Base-by-base conservation (phyloP, 2,888 invertebrate species). In the Drosophila emarginata region DNA sequence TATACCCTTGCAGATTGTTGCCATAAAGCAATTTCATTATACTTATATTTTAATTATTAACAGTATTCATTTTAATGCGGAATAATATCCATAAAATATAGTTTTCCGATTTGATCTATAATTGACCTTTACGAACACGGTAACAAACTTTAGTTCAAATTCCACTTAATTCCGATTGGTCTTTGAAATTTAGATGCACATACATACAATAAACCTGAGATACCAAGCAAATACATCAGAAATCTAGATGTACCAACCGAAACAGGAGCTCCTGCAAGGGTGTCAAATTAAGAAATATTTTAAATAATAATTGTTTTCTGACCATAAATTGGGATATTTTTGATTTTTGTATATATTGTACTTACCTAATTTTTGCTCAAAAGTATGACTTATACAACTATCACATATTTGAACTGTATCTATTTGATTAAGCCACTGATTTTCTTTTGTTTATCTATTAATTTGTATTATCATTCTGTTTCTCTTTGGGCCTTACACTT, bases 401-500 rank as follows among this genome's bases (percentile, higher is more conserved):
- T 21, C 11, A 45, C 12, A 21, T 21, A 21, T 21, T 11, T 21
- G 18, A 32, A 9, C 11, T 21, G 45, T 45, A 45, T 18, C 18
- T 21, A 21, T 45, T 45, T 45, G 7, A 21, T 45, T 18, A 9
- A 11, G 7, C 40, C 3, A 18, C 18, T 32, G 32, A 21, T 21
- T 21, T 21, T 50, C 54, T n/a, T 59, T 45, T 67, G 61, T 73
- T 72, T 14, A 61, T 28, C 61, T 66, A 12, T 51, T 2, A 23
- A 23, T 63, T 56, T 37, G 23, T 66, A n/a, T 21, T 39, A 60
- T 67, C 50, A 52, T 67, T 62, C 61, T 9, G 3, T 39, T n/a
- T 37, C 37, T 62, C 12, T 36, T 40, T 2, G 40, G 40, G 40
- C 37, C 32, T 45, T 28, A n/a, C 28, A 4, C 50, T 32, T 56